Conservation (phyloP, 2,888 invertebrate species). For the Auanema freiburgensis region DNA sequence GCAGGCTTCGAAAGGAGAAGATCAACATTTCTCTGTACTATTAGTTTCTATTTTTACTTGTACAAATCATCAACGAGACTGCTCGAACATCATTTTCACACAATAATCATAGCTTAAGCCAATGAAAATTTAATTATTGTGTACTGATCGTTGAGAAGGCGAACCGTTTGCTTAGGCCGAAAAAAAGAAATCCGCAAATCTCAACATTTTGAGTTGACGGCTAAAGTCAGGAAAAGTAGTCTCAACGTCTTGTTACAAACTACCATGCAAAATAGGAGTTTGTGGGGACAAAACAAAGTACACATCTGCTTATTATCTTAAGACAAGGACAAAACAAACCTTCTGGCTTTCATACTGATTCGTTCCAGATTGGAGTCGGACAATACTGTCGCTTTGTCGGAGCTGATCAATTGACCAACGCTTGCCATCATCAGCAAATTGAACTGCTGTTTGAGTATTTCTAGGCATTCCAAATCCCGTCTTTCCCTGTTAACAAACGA, state of each 20-base stretch:
- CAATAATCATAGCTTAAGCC: no score
- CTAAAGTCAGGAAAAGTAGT: no score
- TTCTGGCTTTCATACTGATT: constrained; percentile 62
- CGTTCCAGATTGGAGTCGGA: constrained; percentile 62
- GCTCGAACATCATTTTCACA: no score
- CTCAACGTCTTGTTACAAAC: no score
- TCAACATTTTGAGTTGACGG: not conserved
- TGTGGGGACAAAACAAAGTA: not conserved
- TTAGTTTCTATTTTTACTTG: no score
- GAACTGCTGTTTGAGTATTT: constrained; percentile 58
- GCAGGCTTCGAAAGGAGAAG: no score
- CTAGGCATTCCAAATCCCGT: constrained; percentile 63
- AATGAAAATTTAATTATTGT: constrained; percentile 1
- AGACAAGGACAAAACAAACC: constrained; percentile 30
- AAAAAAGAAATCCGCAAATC: constrained; percentile 7
- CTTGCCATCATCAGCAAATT: constrained; percentile 51
- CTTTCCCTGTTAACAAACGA: constrained; percentile 47
- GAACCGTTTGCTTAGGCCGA: constrained; percentile 4
- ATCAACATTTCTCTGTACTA: no score
- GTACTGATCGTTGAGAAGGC: not conserved
- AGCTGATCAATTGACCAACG: constrained; percentile 44
- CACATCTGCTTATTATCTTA: constrained; percentile 5
- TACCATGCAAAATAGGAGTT: not conserved
- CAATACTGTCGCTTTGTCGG: constrained; percentile 50
- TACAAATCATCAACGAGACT: no score